Conservation (phyloP, 2,113 vertebrate species). For the Aldabrachelys gigantea region DNA sequence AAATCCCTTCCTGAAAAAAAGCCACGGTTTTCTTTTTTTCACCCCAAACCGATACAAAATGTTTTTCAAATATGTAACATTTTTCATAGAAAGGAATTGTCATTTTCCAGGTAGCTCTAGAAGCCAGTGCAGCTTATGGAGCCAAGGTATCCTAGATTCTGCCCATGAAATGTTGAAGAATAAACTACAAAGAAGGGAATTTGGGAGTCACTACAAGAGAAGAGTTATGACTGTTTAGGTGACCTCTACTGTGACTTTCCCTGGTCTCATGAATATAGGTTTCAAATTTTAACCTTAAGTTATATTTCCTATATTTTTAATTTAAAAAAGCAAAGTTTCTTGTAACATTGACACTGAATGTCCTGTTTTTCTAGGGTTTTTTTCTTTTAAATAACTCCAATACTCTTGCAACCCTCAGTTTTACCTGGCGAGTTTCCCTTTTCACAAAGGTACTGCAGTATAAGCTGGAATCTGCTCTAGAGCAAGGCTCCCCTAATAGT, state of each 20-base stretch:
- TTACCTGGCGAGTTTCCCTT: neutral
- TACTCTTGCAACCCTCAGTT: neutral
- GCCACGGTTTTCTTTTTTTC: neutral
- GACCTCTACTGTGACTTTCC: accelerated
- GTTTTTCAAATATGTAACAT: neutral
- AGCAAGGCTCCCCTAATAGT: neutral
- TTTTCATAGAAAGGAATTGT: neutral
- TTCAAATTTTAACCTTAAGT: neutral
- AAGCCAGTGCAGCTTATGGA: neutral
- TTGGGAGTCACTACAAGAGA: neutral
- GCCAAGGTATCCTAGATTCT: neutral
- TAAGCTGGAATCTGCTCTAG: neutral
- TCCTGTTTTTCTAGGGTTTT: no score
- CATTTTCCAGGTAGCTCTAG: neutral
- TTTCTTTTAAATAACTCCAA: neutral
- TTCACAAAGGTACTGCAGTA: no score
- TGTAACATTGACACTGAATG: no score
- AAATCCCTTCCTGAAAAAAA: neutral
- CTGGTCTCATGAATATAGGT: accelerated
- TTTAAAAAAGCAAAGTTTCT: neutral
- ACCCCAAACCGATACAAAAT: neutral
- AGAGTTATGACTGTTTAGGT: neutral
- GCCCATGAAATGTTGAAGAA: neutral
- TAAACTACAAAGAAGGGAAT: no score
- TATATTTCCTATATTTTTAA: neutral